phyloP scores from a whole-genome alignment of 2,113 vertebrate species.

The Bambusicola thoracicus region DNA sequence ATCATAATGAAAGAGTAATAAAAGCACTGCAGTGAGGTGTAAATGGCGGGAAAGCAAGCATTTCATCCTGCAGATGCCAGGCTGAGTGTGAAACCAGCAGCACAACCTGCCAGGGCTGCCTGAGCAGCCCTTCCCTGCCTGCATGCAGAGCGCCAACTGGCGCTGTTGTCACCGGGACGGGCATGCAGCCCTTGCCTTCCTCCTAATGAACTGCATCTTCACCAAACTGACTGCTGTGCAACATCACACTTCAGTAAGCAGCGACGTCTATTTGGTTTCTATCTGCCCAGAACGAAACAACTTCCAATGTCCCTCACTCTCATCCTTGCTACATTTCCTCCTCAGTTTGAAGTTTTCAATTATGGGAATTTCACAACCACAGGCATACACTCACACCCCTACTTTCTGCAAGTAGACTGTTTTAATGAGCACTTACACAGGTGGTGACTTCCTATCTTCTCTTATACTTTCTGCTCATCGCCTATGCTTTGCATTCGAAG shows the following conservation, averaged over 20 bases:
- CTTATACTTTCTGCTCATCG: not conserved
- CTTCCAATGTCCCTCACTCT: not conserved
- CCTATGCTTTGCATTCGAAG: not conserved
- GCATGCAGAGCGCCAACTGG: not conserved
- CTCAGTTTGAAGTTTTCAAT: not conserved
- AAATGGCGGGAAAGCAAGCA: not conserved
- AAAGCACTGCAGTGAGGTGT: not conserved
- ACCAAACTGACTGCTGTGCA: not conserved
- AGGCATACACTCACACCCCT: not conserved
- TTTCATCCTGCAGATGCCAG: not conserved
- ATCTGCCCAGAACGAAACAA: not conserved
- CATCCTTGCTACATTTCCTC: not conserved
- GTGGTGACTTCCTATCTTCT: not conserved
- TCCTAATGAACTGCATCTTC: not conserved
- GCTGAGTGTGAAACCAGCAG: not conserved
- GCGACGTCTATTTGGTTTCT: not conserved
- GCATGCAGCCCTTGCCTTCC: not conserved
- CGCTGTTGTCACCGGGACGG: not conserved
- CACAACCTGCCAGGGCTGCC: not conserved
- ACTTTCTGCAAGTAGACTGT: not conserved
- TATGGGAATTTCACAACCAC: accelerated
- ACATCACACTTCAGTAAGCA: not conserved
- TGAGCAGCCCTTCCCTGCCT: not conserved
- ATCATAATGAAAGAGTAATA: not conserved
- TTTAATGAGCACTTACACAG: not conserved